phyloP scores from a whole-genome alignment of 1,140 invertebrate genomes.

The Leptinotarsa defecta region DNA sequence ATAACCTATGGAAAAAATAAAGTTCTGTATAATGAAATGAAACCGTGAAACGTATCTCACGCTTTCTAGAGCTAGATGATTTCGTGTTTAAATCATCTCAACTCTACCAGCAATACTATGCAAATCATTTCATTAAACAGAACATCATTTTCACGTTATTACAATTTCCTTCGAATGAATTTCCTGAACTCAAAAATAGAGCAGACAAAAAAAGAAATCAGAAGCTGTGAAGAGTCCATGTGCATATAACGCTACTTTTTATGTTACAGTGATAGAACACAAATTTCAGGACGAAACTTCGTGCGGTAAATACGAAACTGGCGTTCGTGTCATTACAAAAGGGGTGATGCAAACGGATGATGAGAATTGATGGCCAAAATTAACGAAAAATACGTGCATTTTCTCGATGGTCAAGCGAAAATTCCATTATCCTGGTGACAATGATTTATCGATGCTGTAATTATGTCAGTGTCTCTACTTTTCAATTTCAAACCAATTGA shows the following conservation, averaged over 20 bases:
- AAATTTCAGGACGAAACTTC: conserved; percentile 15
- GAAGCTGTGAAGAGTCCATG: not conserved
- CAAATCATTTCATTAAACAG: conserved; percentile 29
- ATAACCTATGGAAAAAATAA: no score
- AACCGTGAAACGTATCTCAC: not conserved
- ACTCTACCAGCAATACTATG: conserved; percentile 17
- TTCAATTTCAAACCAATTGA: not conserved
- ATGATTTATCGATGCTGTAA: conserved; percentile 18
- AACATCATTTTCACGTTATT: not conserved
- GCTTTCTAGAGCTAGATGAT: not conserved
- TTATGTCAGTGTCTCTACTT: conserved; percentile 9
- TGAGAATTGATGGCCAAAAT: conserved; percentile 12
- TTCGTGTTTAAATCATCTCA: not conserved
- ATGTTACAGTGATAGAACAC: not conserved
- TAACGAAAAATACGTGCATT: conserved; percentile 9
- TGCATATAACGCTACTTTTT: not conserved
- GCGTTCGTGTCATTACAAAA: not conserved
- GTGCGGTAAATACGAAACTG: conserved; percentile 8
- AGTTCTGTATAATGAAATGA: no score
- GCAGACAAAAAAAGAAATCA: not conserved
- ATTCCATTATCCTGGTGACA: conserved; percentile 13
- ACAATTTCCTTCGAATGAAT: not conserved
- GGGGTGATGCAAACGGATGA: conserved; percentile 3
- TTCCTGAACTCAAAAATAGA: not conserved
- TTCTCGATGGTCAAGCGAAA: not conserved